Conservation (phyloP, 2,113 vertebrate species). For the Xenus cinereus region DNA sequence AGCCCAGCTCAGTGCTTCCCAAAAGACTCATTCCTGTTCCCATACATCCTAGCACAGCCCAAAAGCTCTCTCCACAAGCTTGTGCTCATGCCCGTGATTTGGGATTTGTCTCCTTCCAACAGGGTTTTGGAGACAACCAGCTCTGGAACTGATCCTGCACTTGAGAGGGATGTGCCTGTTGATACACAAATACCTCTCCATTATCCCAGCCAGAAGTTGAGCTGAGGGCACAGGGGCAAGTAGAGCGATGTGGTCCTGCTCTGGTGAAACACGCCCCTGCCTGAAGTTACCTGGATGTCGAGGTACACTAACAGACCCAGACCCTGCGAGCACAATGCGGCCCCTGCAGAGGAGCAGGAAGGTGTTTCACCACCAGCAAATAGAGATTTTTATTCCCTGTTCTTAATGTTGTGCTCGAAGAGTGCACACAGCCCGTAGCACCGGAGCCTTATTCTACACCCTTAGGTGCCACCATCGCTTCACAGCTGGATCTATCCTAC, state of each 20-base stretch:
- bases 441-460: neutral
- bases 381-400: too few species aligned
- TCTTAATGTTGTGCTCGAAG: neutral
- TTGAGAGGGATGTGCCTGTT: neutral
- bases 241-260: neutral
- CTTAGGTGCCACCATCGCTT: neutral
- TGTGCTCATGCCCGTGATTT: neutral
- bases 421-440: neutral
- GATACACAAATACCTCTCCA: neutral
- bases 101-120: neutral
- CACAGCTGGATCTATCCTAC: neutral
- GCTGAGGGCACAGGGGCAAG: neutral
- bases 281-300: neutral
- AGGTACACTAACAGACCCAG: neutral
- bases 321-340: fast-evolving
- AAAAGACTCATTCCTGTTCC: neutral
- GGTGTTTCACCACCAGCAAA: neutral
- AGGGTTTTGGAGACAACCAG: neutral
- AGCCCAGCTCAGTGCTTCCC: neutral
- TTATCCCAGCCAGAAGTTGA: neutral
- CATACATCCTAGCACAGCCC: neutral
- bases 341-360: neutral
- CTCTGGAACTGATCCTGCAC: neutral
- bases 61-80: neutral
- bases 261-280: neutral